A percentile compares a stretch with the other conserved stretches of the same genome.
These are phyloP conservation scores for Neocloeon triangulifer DNA, from an alignment of 1,140 invertebrate species.

Conservation along the genomic window DNA sequence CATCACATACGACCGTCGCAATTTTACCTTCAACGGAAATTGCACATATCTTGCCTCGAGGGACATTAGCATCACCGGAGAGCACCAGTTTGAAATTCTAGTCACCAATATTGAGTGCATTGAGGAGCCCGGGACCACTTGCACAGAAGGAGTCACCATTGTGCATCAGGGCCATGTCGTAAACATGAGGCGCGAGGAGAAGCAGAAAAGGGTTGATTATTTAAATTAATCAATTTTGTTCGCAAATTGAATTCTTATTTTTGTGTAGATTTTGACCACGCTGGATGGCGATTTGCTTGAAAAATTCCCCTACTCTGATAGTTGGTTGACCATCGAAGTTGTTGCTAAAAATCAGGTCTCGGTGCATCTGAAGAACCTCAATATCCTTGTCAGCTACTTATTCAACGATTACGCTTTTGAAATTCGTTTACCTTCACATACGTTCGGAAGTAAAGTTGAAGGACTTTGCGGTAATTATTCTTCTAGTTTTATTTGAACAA, in stretches of 20 bases:
- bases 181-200: constrained; percentile 21
- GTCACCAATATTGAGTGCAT: no score
- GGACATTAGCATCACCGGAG: constrained; percentile 23
- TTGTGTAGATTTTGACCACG: constrained; percentile 5
- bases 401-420: constrained; percentile 21
- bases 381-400: constrained; percentile 7
- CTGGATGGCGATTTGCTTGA: constrained; percentile 16
- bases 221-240: not conserved
- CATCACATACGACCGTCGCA: constrained; percentile 44
- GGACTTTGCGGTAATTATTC: constrained; percentile 44
- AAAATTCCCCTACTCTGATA: constrained; percentile 14
- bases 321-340: constrained; percentile 19
- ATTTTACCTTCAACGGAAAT: constrained; percentile 46
- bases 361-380: constrained; percentile 15
- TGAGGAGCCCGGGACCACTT: constrained; percentile 12
- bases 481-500: constrained; percentile 4
- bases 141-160: constrained; percentile 35
- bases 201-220: not conserved
- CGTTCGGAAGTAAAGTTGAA: constrained; percentile 45
- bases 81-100: constrained; percentile 37
- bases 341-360: constrained; percentile 17
- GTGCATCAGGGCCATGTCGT: constrained; percentile 35
- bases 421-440: constrained; percentile 38
- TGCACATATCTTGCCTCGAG: constrained; percentile 55
- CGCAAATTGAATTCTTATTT: not conserved